These are phyloP conservation scores for Cheilosia vernalis DNA, from an alignment of 2,888 invertebrate genomes.

Conservation along the genomic window DNA sequence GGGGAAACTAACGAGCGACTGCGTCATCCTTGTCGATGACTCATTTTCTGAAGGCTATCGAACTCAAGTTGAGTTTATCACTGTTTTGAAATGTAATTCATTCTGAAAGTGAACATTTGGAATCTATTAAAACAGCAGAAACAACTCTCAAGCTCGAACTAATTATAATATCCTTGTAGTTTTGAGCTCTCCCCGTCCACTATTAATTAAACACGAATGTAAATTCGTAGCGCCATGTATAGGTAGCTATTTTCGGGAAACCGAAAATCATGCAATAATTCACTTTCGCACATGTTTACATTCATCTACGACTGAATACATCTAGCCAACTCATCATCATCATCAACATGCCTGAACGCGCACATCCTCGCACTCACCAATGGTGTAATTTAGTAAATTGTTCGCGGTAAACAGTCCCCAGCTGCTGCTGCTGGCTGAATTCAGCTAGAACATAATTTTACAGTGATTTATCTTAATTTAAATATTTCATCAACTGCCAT, in stretches of 20 bases:
- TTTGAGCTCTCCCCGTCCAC: not conserved
- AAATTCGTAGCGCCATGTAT: constrained; percentile 20
- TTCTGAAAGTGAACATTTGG: not conserved
- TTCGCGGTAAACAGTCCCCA: constrained; percentile 72
- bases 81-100: not conserved
- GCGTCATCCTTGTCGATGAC: not conserved
- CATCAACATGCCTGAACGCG: constrained; percentile 48
- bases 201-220: constrained; percentile 60
- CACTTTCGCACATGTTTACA: constrained; percentile 33
- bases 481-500: constrained; percentile 79
- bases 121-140: constrained; percentile 9
- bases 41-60: not conserved
- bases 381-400: constrained; percentile 71
- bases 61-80: too few species aligned
- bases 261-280: constrained; percentile 60
- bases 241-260: not conserved
- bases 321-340: constrained; percentile 67
- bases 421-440: constrained; percentile 53
- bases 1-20: not conserved
- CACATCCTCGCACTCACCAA: constrained; percentile 26
- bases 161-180: constrained; percentile 55
- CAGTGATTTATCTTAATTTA: constrained; percentile 83
- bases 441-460: constrained; percentile 78
- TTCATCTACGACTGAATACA: constrained; percentile 6
- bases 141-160: constrained; percentile 20